These are phyloP conservation scores for Steromphala cineraria DNA, from an alignment of 2,888 invertebrate species.

Conservation along the genomic window DNA sequence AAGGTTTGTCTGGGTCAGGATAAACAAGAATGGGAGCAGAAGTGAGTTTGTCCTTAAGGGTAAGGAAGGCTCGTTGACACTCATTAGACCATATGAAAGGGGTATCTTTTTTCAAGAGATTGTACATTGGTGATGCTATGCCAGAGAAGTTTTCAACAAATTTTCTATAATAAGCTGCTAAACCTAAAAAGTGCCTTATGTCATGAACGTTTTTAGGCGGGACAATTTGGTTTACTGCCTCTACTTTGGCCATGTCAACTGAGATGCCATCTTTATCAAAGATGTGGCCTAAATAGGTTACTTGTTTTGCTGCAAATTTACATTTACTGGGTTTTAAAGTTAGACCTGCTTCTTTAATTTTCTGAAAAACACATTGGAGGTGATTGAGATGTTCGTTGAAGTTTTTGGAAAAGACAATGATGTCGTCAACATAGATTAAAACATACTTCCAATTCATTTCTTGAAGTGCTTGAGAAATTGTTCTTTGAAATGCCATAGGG, in stretches of 20 bases:
- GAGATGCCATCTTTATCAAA: neutral
- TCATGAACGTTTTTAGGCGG: neutral
- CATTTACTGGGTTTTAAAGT: slow-evolving; percentile 30
- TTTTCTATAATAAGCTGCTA: slow-evolving; percentile 69
- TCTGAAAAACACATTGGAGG: slow-evolving; percentile 18
- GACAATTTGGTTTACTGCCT: neutral
- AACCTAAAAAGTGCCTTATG: slow-evolving; percentile 27
- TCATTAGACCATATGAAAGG: slow-evolving; percentile 14
- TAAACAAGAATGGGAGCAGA: slow-evolving; percentile 31
- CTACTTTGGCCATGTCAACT: neutral
- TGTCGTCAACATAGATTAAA: slow-evolving; percentile 27
- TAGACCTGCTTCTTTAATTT: slow-evolving; percentile 6
- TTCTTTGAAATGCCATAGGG: slow-evolving; percentile 9
- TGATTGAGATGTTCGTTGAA: slow-evolving; percentile 25
- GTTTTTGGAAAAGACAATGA: neutral
- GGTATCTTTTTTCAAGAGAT: slow-evolving; percentile 3
- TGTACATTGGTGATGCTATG: neutral
- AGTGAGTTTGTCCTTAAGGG: slow-evolving; percentile 19
- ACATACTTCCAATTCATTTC: slow-evolving; percentile 23
- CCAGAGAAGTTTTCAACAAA: slow-evolving; percentile 66
- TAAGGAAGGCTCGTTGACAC: slow-evolving; percentile 12
- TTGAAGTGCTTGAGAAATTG: slow-evolving; percentile 6
- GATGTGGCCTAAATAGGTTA: slow-evolving; percentile 16
- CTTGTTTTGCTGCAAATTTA: slow-evolving; percentile 25
- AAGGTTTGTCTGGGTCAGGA: slow-evolving; percentile 21